Base-by-base conservation (phyloP, 2,113 vertebrate genomes). In the Sylvilagus bachmani region DNA sequence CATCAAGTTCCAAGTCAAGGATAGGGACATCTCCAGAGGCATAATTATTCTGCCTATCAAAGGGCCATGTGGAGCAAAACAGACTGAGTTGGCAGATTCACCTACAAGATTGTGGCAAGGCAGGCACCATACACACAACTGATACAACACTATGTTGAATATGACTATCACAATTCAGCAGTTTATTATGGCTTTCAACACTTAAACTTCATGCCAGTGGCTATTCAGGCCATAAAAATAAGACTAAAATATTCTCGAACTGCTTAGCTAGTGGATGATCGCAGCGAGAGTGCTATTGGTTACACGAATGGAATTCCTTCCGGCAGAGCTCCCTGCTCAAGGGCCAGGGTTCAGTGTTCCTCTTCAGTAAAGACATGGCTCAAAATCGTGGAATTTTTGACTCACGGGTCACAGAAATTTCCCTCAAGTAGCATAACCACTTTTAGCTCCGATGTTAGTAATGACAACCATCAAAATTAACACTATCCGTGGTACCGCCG, bases 221-320 rank as follows among this genome's bases (percentile, higher is more conserved):
- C 69, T 3, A 61, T 29, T 86, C 69, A 61, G 75, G 51, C 13
- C 22, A 58, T 21, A 82, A 89, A 84, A 90, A 75, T 21, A 93
- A 92, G 58, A 86, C 70, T 66, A 64, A 53, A 69, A 51, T 27
- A 31, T 77, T 94, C 82, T 99, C 86, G 99, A 98, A 95, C 99
- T 99, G 98, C 99, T 99, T 84, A 99, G 99, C 98, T 99, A 99
- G 92, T 99, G 99, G 94, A 99, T 99, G 98, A 99, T 99, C 61
- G 99, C 99, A 6, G 99, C 99, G 21, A 99, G 99, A 0, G 99
- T 99, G 94, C 99, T 99, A 96, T 99, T 99, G 61, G 99, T 99
- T 51, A 99, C 99, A 94, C 99, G 99, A 90, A 99, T 98, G 97
- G 99, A 99, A 99, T 99, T 95, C 99, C 99, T 64, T 99, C 99